Evolutionary conservation across 1,140 invertebrate genomes (phyloP), one percentile per base, ranked within the genome.

Genomic region (Adelges cooleyi): DNA sequence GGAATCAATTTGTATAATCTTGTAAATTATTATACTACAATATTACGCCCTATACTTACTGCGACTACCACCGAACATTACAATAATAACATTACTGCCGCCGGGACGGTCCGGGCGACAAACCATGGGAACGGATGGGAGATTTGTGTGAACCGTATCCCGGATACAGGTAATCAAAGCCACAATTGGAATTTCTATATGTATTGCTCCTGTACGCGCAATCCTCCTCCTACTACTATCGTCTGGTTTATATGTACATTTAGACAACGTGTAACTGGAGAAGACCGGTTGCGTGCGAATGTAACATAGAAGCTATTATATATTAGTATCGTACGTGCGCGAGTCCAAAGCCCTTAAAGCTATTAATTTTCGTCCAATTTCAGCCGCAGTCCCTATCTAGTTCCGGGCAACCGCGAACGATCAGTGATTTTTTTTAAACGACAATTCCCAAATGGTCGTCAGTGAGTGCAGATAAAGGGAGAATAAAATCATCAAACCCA

Each of bases 161-260:
- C 56, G 56, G 56, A 62, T 62, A 62, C 56, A 62, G 56, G 56
- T 62, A 62, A 62, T 62, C 56, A 62, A 17, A 20, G 40, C 25
- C 18, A 27, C 56, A 62, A 62, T 62, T 62, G 44, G 11, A 48
- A 62, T 46, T 9, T 13, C 25, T 33, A 20, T 33, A 33, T 33
- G 11, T 33, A 33, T 33, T 6, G 29, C 29, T 33, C 29, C 29
- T 33, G 29, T 33, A 33, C 29, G 29, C 11, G 29, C 29, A 11
- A 5, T 33, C 29, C 11, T 33, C 5, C 29, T 11, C 29, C n/a
- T n/a, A n/a, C n/a, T n/a, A n/a, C n/a, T n/a, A n/a, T n/a, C n/a
- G n/a, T n/a, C n/a, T n/a, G n/a, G n/a, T n/a, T n/a, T n/a, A n/a
- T n/a, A n/a, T n/a, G n/a, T 33, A 33, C 11, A 11, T 5, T 33